A percentile compares a stretch with the other conserved stretches of the same genome.
Evolutionary conservation across 2,113 vertebrate species (phyloP).

Genomic region (Oncorhynchus mykiss): DNA sequence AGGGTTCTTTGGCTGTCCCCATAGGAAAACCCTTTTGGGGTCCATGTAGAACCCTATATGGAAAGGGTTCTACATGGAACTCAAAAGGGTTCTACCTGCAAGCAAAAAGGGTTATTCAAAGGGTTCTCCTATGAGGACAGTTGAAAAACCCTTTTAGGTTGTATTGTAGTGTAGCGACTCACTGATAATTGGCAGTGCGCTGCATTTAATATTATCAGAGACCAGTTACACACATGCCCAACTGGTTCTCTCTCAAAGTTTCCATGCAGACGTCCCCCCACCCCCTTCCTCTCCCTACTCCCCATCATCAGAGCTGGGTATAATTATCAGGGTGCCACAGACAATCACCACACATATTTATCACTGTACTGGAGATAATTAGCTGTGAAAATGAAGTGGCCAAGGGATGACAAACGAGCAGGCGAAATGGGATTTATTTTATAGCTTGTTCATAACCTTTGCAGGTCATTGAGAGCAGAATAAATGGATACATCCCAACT

Average conservation of each 20-base stretch:
- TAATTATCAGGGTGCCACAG: constrained; percentile 61
- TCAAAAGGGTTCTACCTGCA: too few relatives aligned
- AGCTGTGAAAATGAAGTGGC: constrained; percentile 61
- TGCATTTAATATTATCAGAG: constrained; percentile 25
- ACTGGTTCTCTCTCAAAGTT: constrained; percentile 32
- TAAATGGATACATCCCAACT: constrained; percentile 29
- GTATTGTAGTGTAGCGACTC: neutral
- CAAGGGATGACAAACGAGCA: constrained; percentile 49
- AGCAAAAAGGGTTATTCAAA: too few relatives aligned
- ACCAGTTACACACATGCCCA: constrained; percentile 22
- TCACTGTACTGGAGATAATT: constrained; percentile 64
- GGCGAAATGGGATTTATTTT: constrained; percentile 38
- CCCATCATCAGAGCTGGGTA: constrained; percentile 33
- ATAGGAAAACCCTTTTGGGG: too few relatives aligned
- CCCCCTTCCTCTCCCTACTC: constrained; percentile 5
- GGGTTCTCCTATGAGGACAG: too few relatives aligned
- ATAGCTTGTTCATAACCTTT: constrained; percentile 53
- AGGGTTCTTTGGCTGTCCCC: too few relatives aligned
- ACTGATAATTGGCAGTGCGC: neutral
- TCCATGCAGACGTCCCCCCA: constrained; percentile 28
- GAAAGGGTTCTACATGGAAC: too few relatives aligned
- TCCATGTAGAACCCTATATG: too few relatives aligned
- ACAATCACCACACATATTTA: constrained; percentile 50
- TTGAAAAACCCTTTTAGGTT: too few relatives aligned
- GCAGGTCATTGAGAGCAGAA: constrained; percentile 21